These are phyloP conservation scores for Drosophila peninsularis DNA, from an alignment of 2,888 invertebrate genomes.

Conservation along the genomic window DNA sequence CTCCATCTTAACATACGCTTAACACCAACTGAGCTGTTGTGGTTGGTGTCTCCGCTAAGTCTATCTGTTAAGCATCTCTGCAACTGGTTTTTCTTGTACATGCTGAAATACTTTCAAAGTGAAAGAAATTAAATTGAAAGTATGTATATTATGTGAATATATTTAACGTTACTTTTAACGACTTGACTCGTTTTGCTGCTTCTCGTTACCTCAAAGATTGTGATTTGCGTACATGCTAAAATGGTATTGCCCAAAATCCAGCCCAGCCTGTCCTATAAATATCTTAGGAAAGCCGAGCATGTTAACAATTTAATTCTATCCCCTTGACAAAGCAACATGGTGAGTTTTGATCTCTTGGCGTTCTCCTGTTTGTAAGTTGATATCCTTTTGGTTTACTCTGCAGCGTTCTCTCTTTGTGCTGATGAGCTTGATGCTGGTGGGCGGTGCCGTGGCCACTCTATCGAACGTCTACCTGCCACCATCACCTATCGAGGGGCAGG, in stretches of 20 bases:
- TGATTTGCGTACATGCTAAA: no score
- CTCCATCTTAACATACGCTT: slow-evolving; percentile 37
- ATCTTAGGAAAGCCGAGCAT: slow-evolving; percentile 29
- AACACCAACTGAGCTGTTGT: slow-evolving; percentile 21
- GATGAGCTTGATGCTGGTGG: slow-evolving; percentile 37
- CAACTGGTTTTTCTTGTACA: slow-evolving; percentile 36
- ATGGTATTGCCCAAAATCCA: slow-evolving; percentile 1
- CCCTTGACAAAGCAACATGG: slow-evolving; percentile 61
- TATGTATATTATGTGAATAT: background rate
- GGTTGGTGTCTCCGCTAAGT: slow-evolving; percentile 50
- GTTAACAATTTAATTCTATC: slow-evolving; percentile 39
- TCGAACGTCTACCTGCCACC: slow-evolving; percentile 37
- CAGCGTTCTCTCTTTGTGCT: slow-evolving; percentile 34
- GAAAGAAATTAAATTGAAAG: slow-evolving; percentile 17
- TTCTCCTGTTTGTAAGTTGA: background rate
- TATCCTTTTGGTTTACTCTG: background rate
- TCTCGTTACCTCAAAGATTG: slow-evolving; percentile 9
- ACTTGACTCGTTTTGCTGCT: slow-evolving; percentile 37
- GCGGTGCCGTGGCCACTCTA: slow-evolving; percentile 6
- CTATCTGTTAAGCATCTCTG: background rate
- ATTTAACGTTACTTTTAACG: slow-evolving; percentile 33
- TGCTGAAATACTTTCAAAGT: slow-evolving; percentile 16
- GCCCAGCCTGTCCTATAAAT: slow-evolving; percentile 49
- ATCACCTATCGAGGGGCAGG: no score
- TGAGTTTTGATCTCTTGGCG: slow-evolving; percentile 23